Evolutionary conservation across 2,888 invertebrate species (phyloP).

Genomic region (Eupithecia subfuscata): DNA sequence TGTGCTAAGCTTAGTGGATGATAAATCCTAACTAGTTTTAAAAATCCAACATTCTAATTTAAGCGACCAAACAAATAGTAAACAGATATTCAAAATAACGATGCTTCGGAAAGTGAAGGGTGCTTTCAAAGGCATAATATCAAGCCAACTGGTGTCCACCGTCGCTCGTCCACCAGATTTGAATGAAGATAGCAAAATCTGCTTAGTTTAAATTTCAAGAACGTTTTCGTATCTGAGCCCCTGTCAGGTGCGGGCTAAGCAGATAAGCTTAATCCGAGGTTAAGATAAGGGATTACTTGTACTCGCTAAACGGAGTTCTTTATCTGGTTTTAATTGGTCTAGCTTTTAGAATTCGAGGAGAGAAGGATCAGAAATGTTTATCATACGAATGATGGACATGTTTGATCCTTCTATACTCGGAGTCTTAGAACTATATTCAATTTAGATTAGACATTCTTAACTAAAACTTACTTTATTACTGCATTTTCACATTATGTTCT

Average conservation of each 20-base stretch:
- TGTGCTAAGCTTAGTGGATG: too few species aligned
- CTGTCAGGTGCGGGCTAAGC: slow-evolving; percentile 19
- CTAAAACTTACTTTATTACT: too few species aligned
- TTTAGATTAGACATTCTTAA: too few species aligned
- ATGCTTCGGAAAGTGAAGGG: slow-evolving; percentile 15
- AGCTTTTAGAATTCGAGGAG: neutral
- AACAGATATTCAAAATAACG: neutral
- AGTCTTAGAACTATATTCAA: too few species aligned
- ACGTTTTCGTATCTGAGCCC: slow-evolving; percentile 18
- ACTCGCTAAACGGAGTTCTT: neutral
- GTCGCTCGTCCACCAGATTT: slow-evolving; percentile 9
- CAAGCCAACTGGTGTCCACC: slow-evolving; percentile 24
- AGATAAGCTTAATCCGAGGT: slow-evolving; percentile 44
- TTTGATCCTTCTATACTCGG: too few species aligned
- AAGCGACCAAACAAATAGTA: neutral
- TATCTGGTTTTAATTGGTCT: neutral
- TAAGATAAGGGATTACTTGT: slow-evolving; percentile 53
- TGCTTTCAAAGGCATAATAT: slow-evolving; percentile 7
- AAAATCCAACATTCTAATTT: neutral
- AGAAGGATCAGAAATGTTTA: neutral
- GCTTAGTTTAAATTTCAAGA: slow-evolving; percentile 36
- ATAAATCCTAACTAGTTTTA: too few species aligned
- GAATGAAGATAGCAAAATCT: slow-evolving; percentile 21
- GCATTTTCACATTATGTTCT: too few species aligned
- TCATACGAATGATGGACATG: too few species aligned